Base-by-base conservation (phyloP, 2,888 invertebrate species). In the Drosophila imparisetae region DNA sequence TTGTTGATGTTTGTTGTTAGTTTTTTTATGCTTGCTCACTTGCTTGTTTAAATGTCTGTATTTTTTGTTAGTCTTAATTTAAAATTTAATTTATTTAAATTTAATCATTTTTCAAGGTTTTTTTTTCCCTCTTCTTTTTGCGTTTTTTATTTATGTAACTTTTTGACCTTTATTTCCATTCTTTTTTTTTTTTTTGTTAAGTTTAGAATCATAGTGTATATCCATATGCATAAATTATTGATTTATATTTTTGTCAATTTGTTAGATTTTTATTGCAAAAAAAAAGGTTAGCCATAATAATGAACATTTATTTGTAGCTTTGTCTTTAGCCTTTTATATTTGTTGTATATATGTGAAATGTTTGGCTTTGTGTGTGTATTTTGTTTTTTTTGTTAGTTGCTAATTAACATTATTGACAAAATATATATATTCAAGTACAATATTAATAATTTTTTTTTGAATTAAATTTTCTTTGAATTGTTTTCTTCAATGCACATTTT, bases 381-480 rank as follows among this genome's bases (percentile, higher is more conserved):
- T 45, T 50, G n/a, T 57, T 34, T 55, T 66, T 78, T 55, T 64
- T 78, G 50, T 85, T 75, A 78, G 66, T 64, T 81, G 79, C 80
- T 85, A 79, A 89, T 86, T 85, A 91, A 90, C 87, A 90, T 91
- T 90, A 87, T 91, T 89, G 90, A 90, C 91, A 89, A 69, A 66
- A 68, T 68, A 64, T 72, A 65, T 78, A 45, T 85, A 52, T 85
- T 76, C 52, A 72, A 72, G 65, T 74, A 72, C 61, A 73, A 70
- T 78, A 80, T 72, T 74, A 70, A 62, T 74, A 66, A 72, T 75
- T 72, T 72, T 74, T 38, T 24, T 34, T 8, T n/a, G n/a, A 52
- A 64, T 61, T 57, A 27, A 57, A 63, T 38, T 67, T 75, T 38
- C 42, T 61, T 63, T 50, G 18, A 54, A 54, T 52, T 29, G 42